Conservation (phyloP, 2,113 vertebrate genomes). For the Prionailurus viverrinus region DNA sequence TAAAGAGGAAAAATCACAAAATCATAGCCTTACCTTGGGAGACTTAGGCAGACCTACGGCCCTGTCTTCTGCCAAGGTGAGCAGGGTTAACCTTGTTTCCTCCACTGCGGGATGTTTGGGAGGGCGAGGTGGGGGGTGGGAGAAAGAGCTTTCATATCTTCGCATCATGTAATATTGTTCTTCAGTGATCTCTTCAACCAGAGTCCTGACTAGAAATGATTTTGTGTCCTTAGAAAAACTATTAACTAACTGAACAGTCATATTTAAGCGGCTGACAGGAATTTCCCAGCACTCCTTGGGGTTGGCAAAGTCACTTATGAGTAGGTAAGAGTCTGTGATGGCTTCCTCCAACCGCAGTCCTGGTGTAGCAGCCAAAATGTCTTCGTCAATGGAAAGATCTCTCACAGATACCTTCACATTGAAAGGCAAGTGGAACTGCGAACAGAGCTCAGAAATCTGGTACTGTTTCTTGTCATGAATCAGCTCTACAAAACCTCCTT, state of each 20-base stretch:
- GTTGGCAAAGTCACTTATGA: constrained; percentile 86
- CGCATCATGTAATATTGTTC: constrained; percentile 91
- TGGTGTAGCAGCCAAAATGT: constrained; percentile 88
- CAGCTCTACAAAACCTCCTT: constrained; percentile 92
- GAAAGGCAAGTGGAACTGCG: constrained; percentile 89
- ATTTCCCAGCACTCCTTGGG: constrained; percentile 89
- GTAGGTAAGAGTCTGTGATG: constrained; percentile 91
- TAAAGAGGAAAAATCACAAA: constrained; percentile 33
- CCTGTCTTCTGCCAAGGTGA: neutral
- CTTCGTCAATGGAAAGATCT: constrained; percentile 90
- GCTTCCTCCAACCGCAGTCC: constrained; percentile 91
- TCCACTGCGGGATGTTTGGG: constrained; percentile 88
- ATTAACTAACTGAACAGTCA: constrained; percentile 87
- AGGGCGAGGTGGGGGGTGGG: constrained; percentile 90
- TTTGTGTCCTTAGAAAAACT: constrained; percentile 43
- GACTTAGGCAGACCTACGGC: neutral
- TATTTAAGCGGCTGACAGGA: constrained; percentile 86
- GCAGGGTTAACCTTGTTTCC: constrained; percentile 42
- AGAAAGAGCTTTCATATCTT: constrained; percentile 88
- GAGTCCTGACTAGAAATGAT: constrained; percentile 70
- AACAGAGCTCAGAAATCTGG: constrained; percentile 88
- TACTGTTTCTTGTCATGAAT: constrained; percentile 91
- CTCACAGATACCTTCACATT: constrained; percentile 92
- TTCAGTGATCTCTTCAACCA: constrained; percentile 90
- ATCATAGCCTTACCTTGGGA: constrained; percentile 82